Percentiles rank a stretch among this genome's conserved stretches.
Evolutionary conservation across 2,113 vertebrate species (phyloP).

Genomic region (Merops nubicus): DNA sequence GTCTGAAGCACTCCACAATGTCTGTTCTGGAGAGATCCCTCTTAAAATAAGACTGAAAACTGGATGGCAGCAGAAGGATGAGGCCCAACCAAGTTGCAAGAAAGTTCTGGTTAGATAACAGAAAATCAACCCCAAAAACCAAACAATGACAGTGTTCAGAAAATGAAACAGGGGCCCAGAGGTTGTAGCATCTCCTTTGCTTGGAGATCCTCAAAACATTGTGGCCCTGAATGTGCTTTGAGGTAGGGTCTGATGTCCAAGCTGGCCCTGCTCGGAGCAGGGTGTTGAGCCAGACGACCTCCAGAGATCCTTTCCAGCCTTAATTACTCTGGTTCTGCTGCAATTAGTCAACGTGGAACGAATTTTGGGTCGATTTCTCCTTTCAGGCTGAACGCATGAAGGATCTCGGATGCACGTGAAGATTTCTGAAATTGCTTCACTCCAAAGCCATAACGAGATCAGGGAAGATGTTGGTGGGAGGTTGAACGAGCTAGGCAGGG

Average conservation of each 20-base stretch:
- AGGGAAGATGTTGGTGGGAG: background rate
- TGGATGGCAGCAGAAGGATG: background rate
- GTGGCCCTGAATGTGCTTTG: background rate
- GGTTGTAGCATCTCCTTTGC: background rate
- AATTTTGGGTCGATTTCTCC: background rate
- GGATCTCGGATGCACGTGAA: accelerated
- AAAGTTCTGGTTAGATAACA: background rate
- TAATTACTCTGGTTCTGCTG: background rate
- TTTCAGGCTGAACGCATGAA: background rate
- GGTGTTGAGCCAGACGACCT: background rate
- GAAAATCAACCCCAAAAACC: background rate
- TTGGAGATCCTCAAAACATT: background rate
- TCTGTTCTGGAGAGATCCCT: background rate
- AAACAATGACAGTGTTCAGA: background rate
- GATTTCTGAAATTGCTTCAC: background rate
- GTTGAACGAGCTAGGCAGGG: background rate
- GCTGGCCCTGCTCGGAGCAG: background rate
- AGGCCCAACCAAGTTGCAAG: background rate
- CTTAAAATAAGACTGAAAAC: background rate
- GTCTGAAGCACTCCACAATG: background rate
- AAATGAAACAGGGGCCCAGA: background rate
- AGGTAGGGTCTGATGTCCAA: background rate
- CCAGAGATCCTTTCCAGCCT: background rate
- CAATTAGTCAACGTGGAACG: background rate
- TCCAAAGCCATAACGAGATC: background rate